Evolutionary conservation across 2,888 invertebrate genomes (phyloP).

Genomic region (Rutpela maculata): DNA sequence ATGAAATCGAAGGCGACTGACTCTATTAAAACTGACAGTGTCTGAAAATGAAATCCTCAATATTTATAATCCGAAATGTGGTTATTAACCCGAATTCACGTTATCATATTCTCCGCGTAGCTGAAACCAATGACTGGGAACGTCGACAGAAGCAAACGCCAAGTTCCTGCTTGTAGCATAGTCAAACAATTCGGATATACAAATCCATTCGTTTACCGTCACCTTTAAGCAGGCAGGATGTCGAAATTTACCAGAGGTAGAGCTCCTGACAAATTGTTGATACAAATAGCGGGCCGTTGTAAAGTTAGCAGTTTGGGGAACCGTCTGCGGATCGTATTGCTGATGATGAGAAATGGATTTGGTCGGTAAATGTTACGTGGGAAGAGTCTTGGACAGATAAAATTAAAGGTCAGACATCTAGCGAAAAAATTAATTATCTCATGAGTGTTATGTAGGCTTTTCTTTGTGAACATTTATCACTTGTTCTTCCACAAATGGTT

Average conservation of each 20-base stretch:
- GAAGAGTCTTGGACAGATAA: not conserved
- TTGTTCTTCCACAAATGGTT: not conserved
- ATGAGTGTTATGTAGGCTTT: not conserved
- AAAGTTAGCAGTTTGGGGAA: not conserved
- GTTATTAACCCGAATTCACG: not conserved
- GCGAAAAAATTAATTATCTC: not conserved
- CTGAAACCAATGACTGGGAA: not conserved
- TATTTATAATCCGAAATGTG: not conserved
- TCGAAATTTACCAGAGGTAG: constrained; percentile 10
- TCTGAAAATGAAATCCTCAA: not conserved
- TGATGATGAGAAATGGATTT: constrained; percentile 4
- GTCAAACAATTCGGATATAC: constrained; percentile 3
- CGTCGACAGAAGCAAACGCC: not conserved
- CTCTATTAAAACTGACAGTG: not conserved
- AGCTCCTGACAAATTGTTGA: constrained; percentile 23
- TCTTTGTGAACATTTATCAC: not conserved
- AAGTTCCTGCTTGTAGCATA: not conserved
- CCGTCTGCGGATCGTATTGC: not conserved
- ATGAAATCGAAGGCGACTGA: not conserved
- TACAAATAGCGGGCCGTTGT: constrained; percentile 13
- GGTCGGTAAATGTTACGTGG: not conserved
- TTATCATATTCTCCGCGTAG: not conserved
- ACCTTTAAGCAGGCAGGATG: constrained; percentile 5
- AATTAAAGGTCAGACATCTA: not conserved
- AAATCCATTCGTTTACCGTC: constrained; percentile 4